Conservation (phyloP, 2,888 invertebrate species). For the Mechanitis mazaeus region DNA sequence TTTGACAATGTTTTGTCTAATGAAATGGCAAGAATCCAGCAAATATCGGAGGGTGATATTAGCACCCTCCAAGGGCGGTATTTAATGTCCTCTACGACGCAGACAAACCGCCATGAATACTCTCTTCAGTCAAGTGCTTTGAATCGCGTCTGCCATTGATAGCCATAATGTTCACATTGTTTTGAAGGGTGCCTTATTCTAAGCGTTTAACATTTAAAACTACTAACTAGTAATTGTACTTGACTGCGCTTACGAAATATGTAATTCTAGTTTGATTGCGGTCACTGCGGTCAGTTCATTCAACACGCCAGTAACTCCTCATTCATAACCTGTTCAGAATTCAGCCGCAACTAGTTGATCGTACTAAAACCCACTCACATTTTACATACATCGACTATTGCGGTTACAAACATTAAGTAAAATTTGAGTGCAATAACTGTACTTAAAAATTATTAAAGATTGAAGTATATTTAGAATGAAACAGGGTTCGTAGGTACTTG, state of each 20-base stretch:
- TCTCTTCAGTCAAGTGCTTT: constrained; percentile 38
- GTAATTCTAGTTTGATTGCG: constrained; percentile 37
- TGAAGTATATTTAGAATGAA: constrained; percentile 22
- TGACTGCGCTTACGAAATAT: neutral
- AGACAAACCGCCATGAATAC: constrained; percentile 47
- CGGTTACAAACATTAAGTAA: constrained; percentile 22
- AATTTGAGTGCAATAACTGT: neutral
- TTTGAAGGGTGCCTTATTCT: constrained; percentile 31
- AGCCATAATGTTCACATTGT: constrained; percentile 42
- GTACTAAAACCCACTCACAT: constrained; percentile 42
- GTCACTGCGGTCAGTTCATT: constrained; percentile 51
- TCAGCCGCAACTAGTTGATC: constrained; percentile 33
- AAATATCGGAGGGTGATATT: constrained; percentile 49
- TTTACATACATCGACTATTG: constrained; percentile 36
- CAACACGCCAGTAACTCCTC: constrained; percentile 35
- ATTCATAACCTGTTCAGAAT: constrained; percentile 46
- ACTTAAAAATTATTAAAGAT: constrained; percentile 5
- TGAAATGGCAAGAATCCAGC: constrained; percentile 8
- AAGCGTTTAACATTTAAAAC: constrained; percentile 13
- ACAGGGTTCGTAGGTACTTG: constrained; percentile 34
- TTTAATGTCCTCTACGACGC: constrained; percentile 49
- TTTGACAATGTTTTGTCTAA: constrained; percentile 10
- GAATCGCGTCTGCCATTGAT: constrained; percentile 46
- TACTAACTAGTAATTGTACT: neutral
- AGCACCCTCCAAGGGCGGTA: constrained; percentile 53